Conservation (phyloP, 2,797 vertebrate species). For the Heterohyrax brucei region DNA sequence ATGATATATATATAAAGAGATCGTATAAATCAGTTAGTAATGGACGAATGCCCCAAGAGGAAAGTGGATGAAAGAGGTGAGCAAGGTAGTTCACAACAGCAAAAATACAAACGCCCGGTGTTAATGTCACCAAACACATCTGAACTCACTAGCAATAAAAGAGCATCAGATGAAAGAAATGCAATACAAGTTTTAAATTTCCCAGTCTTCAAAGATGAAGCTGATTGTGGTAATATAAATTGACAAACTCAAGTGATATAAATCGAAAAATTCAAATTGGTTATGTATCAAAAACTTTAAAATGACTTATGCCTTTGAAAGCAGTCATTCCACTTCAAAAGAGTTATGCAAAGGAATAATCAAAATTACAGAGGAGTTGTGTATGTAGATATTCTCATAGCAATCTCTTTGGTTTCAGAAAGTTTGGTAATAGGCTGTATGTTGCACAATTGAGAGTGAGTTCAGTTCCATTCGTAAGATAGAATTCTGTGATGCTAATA, state of each 20-base stretch:
- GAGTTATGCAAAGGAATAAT: not conserved
- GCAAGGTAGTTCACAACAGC: not conserved
- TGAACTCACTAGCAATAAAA: not conserved
- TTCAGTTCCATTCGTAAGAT: not conserved
- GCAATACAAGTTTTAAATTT: not conserved
- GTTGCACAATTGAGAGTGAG: conserved; percentile 28
- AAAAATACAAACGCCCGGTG: not conserved
- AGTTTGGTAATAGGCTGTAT: not conserved
- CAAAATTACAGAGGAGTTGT: not conserved
- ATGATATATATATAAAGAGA: not conserved
- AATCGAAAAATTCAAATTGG: not conserved
- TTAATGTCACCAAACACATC: not conserved
- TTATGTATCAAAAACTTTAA: not conserved
- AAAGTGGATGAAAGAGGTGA: not conserved
- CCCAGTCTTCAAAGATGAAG: not conserved
- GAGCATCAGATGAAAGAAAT: not conserved
- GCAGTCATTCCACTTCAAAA: not conserved
- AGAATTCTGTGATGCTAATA: not conserved
- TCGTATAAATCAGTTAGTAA: not conserved
- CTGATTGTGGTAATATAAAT: conserved; percentile 11
- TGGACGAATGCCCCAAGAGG: not conserved
- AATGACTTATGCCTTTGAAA: not conserved
- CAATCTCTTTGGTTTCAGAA: conserved; percentile 5
- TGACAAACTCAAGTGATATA: not conserved
- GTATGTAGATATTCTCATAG: not conserved